Evolutionary conservation across 1,140 invertebrate species (phyloP), one percentile per base, ranked within the genome.

Genomic region (Linepithema humile): DNA sequence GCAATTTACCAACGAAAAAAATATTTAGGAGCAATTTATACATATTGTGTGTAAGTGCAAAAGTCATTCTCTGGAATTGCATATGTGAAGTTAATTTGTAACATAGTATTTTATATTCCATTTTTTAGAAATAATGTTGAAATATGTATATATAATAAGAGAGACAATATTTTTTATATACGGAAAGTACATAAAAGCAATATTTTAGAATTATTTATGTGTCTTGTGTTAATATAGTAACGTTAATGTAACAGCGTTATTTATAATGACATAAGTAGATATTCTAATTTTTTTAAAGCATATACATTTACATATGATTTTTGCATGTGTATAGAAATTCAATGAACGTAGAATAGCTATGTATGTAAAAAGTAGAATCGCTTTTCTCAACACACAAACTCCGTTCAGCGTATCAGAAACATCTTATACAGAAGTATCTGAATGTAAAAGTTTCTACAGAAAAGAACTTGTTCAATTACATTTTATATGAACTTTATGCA

Each of bases 11-110:
- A 10, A 5, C 23, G 3, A 15, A 40, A 43, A 32, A 57, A 4
- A 62, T 15, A 74, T 64, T 75, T 64, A 17, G 35, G 17, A 45
- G 12, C 3, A 45, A 48, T 60, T 74, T 74, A 43, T 43, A 32
- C 1, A 40, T 38, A 9, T 35, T 10, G 3, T 55, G 29, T 4
- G 5, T 45, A 29, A 48, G 15, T 9, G 3, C 15, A 0, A 74
- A n/a, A 45, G 12, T 32, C 12, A 29, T 7, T 29, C 5, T 17
- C 20, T 38, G 0, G 2, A 70, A 72, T 35, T 72, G 23, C 17
- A 32, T 59, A 29, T 38, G 20, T n/a, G 32, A 55, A 9, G 57
- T 60, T 55, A 55, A 23, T 10, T 15, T 40, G 3, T 65, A n/a
- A 50, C 45, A 67, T 26, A 32, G 48, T 69, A 29, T 67, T 26